Base-by-base conservation (phyloP, 2,113 vertebrate genomes). In the Ardeotis arabs region DNA sequence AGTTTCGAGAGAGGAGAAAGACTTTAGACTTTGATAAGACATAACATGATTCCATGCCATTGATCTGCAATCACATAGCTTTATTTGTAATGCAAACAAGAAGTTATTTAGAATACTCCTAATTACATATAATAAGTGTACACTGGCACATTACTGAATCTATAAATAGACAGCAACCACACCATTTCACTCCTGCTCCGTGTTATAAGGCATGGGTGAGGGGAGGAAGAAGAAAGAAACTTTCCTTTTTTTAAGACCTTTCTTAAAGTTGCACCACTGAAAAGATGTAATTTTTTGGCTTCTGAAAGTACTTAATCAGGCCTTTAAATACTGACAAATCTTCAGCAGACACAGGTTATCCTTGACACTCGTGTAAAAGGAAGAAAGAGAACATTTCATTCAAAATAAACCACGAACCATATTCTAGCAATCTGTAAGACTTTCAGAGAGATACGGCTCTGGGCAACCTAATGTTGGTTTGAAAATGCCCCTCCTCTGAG, bases 31-130 rank as follows among this genome's bases (percentile, higher is more conserved):
- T 90, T 86, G 88, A 92, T 91, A 95, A 64, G 37, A 23, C 15
- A 5, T 67, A 59, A 83, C 58, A 88, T 16, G 52, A 94, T 93
- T 92, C 90, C 79, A 80, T 45, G 44, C 16, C 75, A 78, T 58
- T 84, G 88, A 96, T 78, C 90, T 92, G 73, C 68, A 93, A 86
- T 84, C 79, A 81, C 58, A 88, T 12, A 75, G 41, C 58, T 87
- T 75, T 77, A 95, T 77, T 93, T 94, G 56, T 37, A 93, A 92
- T 18, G 83, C 75, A 96, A 95, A 96, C 78, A 97, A 49, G 33
- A 92, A 59, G 63, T 93, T 90, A 93, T 84, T 96, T 84, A 84
- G 60, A 93, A 85, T 66, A 69, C 19, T 94, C 33, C 33, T 91
- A 88, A 96, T 90, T 85, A 93, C 68, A 68, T 55, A 66, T 25